Evolutionary conservation across 2,797 vertebrate genomes (phyloP).

Genomic region (Myiotriccus ornatus): DNA sequence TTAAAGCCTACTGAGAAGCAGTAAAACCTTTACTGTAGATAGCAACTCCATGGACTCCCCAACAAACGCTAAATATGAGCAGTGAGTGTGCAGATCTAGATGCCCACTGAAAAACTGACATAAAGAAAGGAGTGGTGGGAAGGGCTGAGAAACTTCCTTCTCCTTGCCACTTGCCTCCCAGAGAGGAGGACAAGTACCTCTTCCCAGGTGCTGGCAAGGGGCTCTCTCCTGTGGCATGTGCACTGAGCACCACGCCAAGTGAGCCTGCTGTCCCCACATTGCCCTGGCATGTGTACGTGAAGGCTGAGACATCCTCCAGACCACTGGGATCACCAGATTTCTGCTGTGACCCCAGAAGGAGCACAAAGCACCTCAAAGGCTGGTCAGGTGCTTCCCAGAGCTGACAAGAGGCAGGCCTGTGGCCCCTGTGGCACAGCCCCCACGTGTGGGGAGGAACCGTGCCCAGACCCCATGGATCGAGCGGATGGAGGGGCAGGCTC

Average conservation of each 20-base stretch:
- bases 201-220: not conserved
- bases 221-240: not conserved
- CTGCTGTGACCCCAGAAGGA: not conserved
- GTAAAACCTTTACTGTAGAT: not conserved
- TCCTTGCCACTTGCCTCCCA: not conserved
- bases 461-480: not conserved
- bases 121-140: not conserved
- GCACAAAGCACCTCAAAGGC: not conserved
- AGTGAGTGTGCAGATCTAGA: not conserved
- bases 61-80: not conserved
- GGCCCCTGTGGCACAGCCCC: not conserved
- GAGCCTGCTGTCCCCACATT: not conserved
- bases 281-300: rapidly evolving
- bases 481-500: not conserved
- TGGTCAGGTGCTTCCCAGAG: not conserved
- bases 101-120: not conserved
- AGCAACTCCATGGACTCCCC: not conserved
- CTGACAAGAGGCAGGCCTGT: not conserved
- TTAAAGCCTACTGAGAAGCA: not conserved
- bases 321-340: not conserved
- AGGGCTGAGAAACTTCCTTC: not conserved
- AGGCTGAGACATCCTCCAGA: not conserved
- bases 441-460: rapidly evolving
- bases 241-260: rapidly evolving
- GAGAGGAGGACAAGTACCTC: not conserved